Conservation (phyloP, 1,140 invertebrate genomes). For the Drosophila pachea region DNA sequence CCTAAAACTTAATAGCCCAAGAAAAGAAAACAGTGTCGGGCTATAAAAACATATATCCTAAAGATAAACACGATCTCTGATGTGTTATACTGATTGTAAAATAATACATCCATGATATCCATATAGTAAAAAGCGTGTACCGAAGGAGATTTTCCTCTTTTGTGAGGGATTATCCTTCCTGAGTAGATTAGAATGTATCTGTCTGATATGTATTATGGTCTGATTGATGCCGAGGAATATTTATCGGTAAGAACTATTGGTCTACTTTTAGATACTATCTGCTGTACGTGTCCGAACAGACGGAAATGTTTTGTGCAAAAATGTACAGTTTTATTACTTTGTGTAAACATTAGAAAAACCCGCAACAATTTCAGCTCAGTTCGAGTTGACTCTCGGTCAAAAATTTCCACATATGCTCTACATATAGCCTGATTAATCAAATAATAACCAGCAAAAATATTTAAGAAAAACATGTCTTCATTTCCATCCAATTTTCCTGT, state of each 20-base stretch:
- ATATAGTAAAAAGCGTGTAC: no score
- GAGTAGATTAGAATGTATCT: no score
- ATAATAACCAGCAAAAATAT: constrained; percentile 61
- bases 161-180: not conserved
- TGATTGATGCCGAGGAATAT: no score
- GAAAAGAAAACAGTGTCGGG: constrained; percentile 1
- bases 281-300: no score
- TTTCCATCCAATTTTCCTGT: constrained; percentile 5
- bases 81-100: constrained; percentile 1
- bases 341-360: not conserved
- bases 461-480: constrained; percentile 56
- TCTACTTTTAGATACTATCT: not conserved
- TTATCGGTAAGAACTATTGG: not conserved
- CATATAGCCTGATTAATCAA: constrained; percentile 49
- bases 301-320: no score
- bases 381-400: not conserved
- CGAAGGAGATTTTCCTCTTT: not conserved
- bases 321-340: no score
- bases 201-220: no score
- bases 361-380: not conserved
- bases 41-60: not conserved
- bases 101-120: not conserved
- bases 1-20: constrained; percentile 26
- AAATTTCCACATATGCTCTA: constrained; percentile 6
- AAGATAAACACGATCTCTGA: constrained; percentile 2